Percentiles rank a stretch among this genome's conserved stretches.
These are phyloP conservation scores for Lydus trimaculatus DNA, from an alignment of 2,888 invertebrate genomes.

Conservation along the genomic window DNA sequence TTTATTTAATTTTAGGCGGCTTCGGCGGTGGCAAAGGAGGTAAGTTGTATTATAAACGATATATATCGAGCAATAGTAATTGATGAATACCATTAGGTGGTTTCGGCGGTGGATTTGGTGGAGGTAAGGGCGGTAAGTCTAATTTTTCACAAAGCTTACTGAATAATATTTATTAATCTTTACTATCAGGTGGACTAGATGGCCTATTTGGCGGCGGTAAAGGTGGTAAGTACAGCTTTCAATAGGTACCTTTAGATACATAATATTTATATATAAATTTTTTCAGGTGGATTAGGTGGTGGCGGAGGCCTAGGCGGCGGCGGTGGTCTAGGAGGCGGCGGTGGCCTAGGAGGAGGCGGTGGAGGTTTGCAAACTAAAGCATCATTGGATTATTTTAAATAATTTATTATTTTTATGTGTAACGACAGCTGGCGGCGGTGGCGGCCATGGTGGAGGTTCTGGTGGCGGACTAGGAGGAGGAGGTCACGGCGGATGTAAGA, in stretches of 20 bases:
- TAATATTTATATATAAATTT: not conserved
- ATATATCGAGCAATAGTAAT: not conserved
- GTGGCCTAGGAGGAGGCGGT: slow-evolving; percentile 8
- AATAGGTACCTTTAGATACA: not conserved
- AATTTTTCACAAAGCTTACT: not conserved
- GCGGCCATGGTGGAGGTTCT: slow-evolving; percentile 11
- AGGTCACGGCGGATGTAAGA: not conserved
- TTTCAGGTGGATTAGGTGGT: not conserved
- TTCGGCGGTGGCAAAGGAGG: slow-evolving; percentile 13
- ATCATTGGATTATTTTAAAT: too few species aligned
- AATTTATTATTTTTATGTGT: too few species aligned
- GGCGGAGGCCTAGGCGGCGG: not conserved
- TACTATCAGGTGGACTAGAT: slow-evolving; percentile 3
- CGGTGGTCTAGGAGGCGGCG: slow-evolving; percentile 14
- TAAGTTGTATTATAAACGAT: not conserved
- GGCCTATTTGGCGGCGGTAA: not conserved
- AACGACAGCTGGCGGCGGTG: slow-evolving; percentile 1
- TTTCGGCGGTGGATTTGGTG: not conserved
- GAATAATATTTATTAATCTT: not conserved
- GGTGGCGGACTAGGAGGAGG: too few species aligned
- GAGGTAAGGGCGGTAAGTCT: not conserved
- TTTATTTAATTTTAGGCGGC: not conserved
- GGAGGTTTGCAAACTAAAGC: not conserved
- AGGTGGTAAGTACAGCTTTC: not conserved
- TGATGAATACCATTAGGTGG: slow-evolving; percentile 2